Conservation (phyloP, 2,113 vertebrate species). For the Apteryx owenii region DNA sequence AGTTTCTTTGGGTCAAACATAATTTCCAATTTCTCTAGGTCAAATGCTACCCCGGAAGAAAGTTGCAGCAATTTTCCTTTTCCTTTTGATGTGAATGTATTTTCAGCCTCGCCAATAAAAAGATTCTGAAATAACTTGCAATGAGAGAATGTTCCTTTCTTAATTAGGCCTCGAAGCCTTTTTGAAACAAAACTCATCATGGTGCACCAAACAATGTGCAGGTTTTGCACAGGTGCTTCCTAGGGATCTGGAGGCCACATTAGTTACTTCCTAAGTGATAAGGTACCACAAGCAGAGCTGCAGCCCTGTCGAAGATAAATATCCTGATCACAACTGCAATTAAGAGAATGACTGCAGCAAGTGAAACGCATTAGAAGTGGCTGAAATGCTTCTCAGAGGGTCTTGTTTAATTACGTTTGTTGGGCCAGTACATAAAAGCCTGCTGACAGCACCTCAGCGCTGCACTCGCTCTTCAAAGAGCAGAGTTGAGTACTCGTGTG, state of each 20-base stretch:
- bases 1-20: not conserved
- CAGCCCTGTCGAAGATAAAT: not conserved
- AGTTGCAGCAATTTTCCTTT: not conserved
- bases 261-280: not conserved
- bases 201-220: not conserved
- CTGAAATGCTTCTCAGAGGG: not conserved
- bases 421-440: not conserved
- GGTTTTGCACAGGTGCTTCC: not conserved
- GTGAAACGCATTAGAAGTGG: not conserved
- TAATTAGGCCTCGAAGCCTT: not conserved
- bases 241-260: not conserved
- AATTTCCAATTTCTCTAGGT: not conserved
- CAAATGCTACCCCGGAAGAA: not conserved
- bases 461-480: not conserved
- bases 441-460: not conserved
- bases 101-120: not conserved
- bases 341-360: not conserved
- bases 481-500: not conserved
- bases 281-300: not conserved
- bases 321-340: not conserved
- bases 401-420: not conserved
- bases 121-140: not conserved
- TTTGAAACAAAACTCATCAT: not conserved
- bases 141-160: not conserved
- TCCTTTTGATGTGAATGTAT: not conserved